These are phyloP conservation scores for Thunnus maccoyii DNA, from an alignment of 2,113 vertebrate species.

Conservation along the genomic window DNA sequence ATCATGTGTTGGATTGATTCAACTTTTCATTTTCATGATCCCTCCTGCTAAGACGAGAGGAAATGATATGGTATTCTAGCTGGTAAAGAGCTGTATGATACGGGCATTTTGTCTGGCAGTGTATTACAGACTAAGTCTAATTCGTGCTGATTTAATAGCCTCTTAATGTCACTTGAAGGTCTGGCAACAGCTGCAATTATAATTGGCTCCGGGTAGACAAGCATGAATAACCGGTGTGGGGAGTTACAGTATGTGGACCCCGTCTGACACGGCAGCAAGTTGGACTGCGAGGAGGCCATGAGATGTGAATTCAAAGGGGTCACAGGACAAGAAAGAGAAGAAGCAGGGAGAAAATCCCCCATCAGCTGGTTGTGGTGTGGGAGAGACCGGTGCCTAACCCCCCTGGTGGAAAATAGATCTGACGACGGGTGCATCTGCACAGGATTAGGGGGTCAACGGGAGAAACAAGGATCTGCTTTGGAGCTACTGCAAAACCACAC, in stretches of 20 bases:
- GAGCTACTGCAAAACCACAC: constrained; percentile 20
- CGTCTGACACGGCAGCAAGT: constrained; percentile 11
- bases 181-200: constrained; percentile 64
- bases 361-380: constrained; percentile 40
- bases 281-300: constrained; percentile 23
- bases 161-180: constrained; percentile 67
- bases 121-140: constrained; percentile 48
- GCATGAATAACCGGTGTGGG: background rate
- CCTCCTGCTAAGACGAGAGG: background rate
- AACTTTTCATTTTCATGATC: background rate
- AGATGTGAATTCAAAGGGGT: constrained; percentile 31
- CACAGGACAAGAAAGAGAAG: constrained; percentile 28
- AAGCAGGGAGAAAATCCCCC: constrained; percentile 49
- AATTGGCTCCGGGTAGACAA: constrained; percentile 47
- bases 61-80: background rate
- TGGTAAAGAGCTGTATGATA: background rate
- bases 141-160: constrained; percentile 51
- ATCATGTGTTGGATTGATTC: background rate
- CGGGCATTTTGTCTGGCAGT: constrained; percentile 20
- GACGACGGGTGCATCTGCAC: constrained; percentile 31
- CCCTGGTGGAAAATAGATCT: constrained; percentile 47
- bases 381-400: constrained; percentile 10
- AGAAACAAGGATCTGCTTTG: constrained; percentile 13
- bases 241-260: constrained; percentile 28
- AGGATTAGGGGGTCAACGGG: constrained; percentile 35